phyloP scores from a whole-genome alignment of 2,113 vertebrate genomes.

The Lanius ludovicianus region DNA sequence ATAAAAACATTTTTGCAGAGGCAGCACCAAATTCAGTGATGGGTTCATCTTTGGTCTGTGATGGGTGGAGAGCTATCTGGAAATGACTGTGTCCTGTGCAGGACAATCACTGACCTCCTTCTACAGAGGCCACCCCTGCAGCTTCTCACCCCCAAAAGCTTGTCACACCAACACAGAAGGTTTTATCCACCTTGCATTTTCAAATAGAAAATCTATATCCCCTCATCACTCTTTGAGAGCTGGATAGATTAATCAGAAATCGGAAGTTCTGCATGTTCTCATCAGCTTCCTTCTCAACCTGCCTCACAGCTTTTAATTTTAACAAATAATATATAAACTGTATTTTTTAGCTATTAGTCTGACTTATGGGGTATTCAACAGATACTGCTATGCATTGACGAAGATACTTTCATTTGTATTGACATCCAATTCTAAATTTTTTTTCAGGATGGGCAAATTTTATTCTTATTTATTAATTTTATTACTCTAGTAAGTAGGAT shows the following conservation, averaged over 20 bases:
- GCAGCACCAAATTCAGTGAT: not conserved
- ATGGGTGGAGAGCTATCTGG: not conserved
- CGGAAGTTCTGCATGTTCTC: not conserved
- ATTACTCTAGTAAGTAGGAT: not conserved
- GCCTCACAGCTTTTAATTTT: not conserved
- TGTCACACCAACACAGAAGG: not conserved
- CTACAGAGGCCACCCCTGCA: not conserved
- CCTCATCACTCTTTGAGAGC: not conserved
- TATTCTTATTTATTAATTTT: not conserved
- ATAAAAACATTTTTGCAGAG: not conserved
- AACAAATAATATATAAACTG: not conserved
- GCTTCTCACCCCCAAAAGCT: not conserved
- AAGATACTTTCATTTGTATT: not conserved
- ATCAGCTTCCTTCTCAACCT: not conserved
- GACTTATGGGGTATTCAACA: not conserved
- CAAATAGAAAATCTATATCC: not conserved
- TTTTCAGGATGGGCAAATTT: not conserved
- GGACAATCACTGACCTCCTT: not conserved
- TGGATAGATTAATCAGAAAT: not conserved
- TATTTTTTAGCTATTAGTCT: not conserved
- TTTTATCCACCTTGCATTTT: not conserved
- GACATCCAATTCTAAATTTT: not conserved
- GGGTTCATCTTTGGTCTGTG: not conserved
- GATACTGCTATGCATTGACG: not conserved
- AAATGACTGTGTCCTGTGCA: not conserved